A percentile compares a stretch with the other conserved stretches of the same genome.
phyloP scores from a whole-genome alignment of 2,113 vertebrate species.

The Neopipo cinnamomea region DNA sequence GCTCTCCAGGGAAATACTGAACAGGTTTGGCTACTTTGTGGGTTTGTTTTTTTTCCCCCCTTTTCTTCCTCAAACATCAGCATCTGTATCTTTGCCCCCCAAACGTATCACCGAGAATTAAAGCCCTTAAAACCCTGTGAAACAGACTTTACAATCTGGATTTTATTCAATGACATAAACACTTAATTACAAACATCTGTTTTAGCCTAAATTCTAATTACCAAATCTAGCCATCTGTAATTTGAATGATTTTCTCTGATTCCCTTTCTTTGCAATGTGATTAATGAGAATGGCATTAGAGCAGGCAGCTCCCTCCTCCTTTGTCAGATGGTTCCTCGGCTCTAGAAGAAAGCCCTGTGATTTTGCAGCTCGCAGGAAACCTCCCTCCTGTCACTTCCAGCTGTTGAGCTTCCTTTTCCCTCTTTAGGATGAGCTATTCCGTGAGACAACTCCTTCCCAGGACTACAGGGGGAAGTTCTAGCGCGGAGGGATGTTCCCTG shows the following conservation, averaged over 20 bases:
- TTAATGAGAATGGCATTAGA: conserved; percentile 64
- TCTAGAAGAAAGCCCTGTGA: conserved; percentile 7
- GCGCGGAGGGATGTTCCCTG: not conserved
- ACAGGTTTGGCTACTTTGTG: not conserved
- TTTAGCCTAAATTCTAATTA: conserved; percentile 80
- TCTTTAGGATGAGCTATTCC: not conserved
- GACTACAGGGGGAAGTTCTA: not conserved
- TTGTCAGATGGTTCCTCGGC: not conserved
- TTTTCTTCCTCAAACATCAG: not conserved
- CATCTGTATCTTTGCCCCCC: conserved; percentile 46
- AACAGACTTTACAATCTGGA: conserved; percentile 74
- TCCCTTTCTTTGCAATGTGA: conserved; percentile 74
- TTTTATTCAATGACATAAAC: conserved; percentile 79
- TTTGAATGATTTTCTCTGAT: conserved; percentile 75
- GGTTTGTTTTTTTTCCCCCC: not conserved
- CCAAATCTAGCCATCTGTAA: conserved; percentile 80
- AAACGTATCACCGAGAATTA: conserved; percentile 41
- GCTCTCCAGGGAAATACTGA: not conserved
- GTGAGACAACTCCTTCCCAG: not conserved
- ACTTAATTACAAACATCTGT: conserved; percentile 83
- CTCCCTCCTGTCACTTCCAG: conserved; percentile 51
- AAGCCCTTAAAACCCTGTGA: conserved; percentile 53
- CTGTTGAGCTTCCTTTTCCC: not conserved
- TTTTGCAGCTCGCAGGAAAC: not conserved
- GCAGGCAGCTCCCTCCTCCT: conserved; percentile 22